Percentiles rank a stretch among this genome's conserved stretches.
Conservation (phyloP, 2,888 invertebrate species). For the Cerastis leucographa region DNA sequence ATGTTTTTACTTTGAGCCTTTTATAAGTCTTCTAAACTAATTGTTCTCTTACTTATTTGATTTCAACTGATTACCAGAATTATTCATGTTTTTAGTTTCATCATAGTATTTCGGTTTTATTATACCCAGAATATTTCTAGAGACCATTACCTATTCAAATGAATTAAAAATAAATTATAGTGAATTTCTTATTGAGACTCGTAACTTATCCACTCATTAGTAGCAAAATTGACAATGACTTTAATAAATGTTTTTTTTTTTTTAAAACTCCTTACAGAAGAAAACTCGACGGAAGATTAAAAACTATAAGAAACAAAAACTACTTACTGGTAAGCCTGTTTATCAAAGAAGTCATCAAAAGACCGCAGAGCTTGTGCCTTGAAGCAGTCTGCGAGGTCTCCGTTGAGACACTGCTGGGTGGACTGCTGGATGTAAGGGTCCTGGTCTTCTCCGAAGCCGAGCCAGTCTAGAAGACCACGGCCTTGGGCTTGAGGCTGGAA, state of each 20-base stretch:
- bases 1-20: no score
- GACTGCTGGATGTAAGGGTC: slow-evolving; percentile 95
- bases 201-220: not conserved
- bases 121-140: not conserved
- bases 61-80: not conserved
- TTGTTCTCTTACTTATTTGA: not conserved
- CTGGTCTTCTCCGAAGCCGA: slow-evolving; percentile 94
- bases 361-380: slow-evolving; percentile 94
- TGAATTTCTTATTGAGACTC: not conserved
- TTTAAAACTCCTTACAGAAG: not conserved
- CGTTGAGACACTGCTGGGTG: slow-evolving; percentile 94
- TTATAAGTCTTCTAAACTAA: not conserved
- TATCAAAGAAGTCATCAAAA: slow-evolving; percentile 95
- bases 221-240: not conserved
- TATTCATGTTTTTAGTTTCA: not conserved
- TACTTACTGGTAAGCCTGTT: slow-evolving; percentile 90
- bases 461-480: slow-evolving; percentile 94
- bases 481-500: slow-evolving; percentile 90
- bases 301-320: not conserved
- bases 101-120: not conserved
- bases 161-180: not conserved
- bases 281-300: not conserved
- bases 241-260: no score
- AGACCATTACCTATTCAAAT: not conserved
- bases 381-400: slow-evolving; percentile 96